Conservation (phyloP, 2,797 vertebrate species). For the Nasua narica region DNA sequence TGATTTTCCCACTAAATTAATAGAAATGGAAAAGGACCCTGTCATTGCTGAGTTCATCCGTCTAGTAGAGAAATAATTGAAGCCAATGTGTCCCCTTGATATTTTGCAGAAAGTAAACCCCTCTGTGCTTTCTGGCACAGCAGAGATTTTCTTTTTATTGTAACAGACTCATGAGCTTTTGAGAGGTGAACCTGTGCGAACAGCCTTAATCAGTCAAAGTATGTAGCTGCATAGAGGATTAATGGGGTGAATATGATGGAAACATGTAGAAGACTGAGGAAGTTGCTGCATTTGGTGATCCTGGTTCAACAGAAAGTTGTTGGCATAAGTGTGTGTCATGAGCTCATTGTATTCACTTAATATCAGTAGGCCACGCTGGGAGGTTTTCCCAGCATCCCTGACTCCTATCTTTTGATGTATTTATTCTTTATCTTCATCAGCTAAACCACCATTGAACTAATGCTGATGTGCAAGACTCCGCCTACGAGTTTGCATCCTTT, state of each 20-base stretch:
- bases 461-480: background rate
- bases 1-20: background rate
- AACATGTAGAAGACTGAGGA: background rate
- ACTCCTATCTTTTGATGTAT: background rate
- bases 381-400: background rate
- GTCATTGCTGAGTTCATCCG: background rate
- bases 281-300: background rate
- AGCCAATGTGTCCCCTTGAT: background rate
- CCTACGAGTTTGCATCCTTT: background rate
- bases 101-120: slow-evolving; percentile 14
- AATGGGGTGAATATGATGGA: background rate
- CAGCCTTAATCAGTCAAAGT: background rate
- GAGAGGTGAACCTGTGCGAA: background rate
- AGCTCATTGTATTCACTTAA: background rate
- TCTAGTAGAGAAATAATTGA: background rate
- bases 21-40: background rate
- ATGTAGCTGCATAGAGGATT: background rate
- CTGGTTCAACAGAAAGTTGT: background rate
- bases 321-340: background rate
- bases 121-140: background rate
- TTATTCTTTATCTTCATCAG: background rate
- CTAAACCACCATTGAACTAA: background rate
- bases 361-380: background rate
- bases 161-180: background rate
- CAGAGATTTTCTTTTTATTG: background rate